These are phyloP conservation scores for Anguilla megastoma DNA, from an alignment of 2,797 vertebrate genomes.

Conservation along the genomic window DNA sequence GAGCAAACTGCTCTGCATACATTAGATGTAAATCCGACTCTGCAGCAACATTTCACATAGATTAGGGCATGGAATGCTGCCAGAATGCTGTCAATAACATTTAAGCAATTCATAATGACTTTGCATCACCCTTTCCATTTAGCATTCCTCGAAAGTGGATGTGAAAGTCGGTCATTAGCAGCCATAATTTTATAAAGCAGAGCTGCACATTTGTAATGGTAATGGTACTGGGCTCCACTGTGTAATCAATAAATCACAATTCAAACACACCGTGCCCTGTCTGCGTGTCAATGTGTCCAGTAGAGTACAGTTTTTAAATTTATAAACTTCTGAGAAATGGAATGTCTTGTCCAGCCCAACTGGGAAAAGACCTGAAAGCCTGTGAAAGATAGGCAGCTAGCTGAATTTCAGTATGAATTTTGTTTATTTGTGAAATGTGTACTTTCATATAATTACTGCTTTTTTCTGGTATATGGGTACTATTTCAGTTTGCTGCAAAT, in stretches of 20 bases:
- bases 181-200: background rate
- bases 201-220: background rate
- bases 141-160: background rate
- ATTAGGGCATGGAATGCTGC: background rate
- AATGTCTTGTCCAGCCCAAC: background rate
- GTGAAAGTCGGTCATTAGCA: background rate
- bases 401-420: no score
- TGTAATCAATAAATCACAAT: conserved; percentile 12
- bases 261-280: background rate
- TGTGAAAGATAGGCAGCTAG: background rate
- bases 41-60: background rate
- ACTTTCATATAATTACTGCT: background rate
- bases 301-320: background rate
- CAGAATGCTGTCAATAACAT: background rate
- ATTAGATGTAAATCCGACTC: background rate
- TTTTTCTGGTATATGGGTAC: background rate
- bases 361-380: background rate
- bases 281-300: background rate
- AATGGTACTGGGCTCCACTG: background rate
- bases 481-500: background rate
- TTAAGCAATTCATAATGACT: background rate
- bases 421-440: background rate
- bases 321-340: background rate
- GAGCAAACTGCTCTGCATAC: background rate
- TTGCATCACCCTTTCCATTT: background rate